Evolutionary conservation across 2,888 invertebrate genomes (phyloP).

Genomic region (Esperia sulphurella): DNA sequence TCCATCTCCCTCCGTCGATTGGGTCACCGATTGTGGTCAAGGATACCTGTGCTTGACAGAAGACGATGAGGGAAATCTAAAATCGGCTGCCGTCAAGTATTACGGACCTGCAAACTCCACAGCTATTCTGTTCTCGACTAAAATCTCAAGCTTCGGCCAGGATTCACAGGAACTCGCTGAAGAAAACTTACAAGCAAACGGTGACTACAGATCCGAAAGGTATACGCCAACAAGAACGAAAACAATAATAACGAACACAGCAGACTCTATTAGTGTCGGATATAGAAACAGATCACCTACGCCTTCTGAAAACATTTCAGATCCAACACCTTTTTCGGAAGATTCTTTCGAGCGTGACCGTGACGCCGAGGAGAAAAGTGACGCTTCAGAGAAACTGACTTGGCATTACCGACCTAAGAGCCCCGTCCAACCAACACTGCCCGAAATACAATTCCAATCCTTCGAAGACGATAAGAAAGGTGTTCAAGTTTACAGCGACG

Average conservation of each 20-base stretch:
- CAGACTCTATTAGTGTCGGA: slow-evolving; percentile 64
- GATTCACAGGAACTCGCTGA: slow-evolving; percentile 58
- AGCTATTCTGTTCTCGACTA: slow-evolving; percentile 71
- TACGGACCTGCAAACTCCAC: slow-evolving; percentile 62
- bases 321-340: slow-evolving; percentile 34
- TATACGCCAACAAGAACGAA: slow-evolving; percentile 67
- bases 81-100: slow-evolving; percentile 63
- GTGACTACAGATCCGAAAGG: slow-evolving; percentile 63
- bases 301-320: slow-evolving; percentile 61
- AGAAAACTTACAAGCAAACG: slow-evolving; percentile 41
- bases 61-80: slow-evolving; percentile 56
- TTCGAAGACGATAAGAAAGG: slow-evolving; percentile 68
- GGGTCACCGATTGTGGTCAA: slow-evolving; percentile 60
- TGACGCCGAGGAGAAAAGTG: slow-evolving; percentile 33
- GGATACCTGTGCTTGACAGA: slow-evolving; percentile 65
- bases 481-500: slow-evolving; percentile 56
- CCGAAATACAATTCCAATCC: slow-evolving; percentile 76
- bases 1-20: slow-evolving; percentile 40
- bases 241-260: slow-evolving; percentile 60
- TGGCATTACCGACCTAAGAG: slow-evolving; percentile 70
- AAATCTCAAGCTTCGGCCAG: slow-evolving; percentile 75
- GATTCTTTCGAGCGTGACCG: slow-evolving; percentile 51
- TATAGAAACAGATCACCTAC: slow-evolving; percentile 66
- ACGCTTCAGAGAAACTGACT: slow-evolving; percentile 55
- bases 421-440: slow-evolving; percentile 50